Evolutionary conservation across 2,113 vertebrate species (phyloP).

Genomic region (Platichthys flesus): DNA sequence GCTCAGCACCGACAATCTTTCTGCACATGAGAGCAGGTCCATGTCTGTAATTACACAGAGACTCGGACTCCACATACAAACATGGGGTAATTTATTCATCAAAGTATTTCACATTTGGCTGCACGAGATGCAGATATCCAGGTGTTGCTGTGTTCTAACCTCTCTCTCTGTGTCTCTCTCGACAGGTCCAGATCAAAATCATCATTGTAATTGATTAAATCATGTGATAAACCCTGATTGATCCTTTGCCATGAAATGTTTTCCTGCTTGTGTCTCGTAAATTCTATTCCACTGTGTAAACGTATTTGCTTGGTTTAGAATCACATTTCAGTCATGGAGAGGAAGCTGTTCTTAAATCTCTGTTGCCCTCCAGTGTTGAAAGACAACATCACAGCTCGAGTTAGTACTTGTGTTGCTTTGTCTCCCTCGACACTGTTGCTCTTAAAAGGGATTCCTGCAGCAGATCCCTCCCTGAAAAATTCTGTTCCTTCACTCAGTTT

Average conservation of each 20-base stretch:
- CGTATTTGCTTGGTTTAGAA: constrained; percentile 4
- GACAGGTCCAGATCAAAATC: not conserved
- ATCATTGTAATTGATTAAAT: not conserved
- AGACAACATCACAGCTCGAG: constrained; percentile 32
- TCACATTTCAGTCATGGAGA: constrained; percentile 2
- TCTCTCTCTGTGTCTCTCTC: too few relatives aligned
- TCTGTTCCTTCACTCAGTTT: too few relatives aligned
- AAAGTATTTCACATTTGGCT: not conserved
- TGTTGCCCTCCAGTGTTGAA: constrained; percentile 70
- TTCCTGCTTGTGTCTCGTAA: not conserved
- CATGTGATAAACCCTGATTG: not conserved
- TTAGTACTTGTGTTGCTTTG: not conserved
- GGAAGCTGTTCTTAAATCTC: constrained; percentile 45
- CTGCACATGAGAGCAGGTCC: constrained; percentile 20
- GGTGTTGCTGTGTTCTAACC: not conserved
- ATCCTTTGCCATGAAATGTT: not conserved
- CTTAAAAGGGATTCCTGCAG: too few relatives aligned
- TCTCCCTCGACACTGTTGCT: too few relatives aligned
- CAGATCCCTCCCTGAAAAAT: too few relatives aligned
- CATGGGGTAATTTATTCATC: not conserved
- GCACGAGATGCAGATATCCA: not conserved
- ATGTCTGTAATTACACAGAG: constrained; percentile 25
- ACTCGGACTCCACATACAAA: not conserved
- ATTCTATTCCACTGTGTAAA: not conserved
- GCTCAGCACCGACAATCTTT: constrained; percentile 1